Evolutionary conservation across 2,888 invertebrate species (phyloP).

Genomic region (Hypolimnas misippus): DNA sequence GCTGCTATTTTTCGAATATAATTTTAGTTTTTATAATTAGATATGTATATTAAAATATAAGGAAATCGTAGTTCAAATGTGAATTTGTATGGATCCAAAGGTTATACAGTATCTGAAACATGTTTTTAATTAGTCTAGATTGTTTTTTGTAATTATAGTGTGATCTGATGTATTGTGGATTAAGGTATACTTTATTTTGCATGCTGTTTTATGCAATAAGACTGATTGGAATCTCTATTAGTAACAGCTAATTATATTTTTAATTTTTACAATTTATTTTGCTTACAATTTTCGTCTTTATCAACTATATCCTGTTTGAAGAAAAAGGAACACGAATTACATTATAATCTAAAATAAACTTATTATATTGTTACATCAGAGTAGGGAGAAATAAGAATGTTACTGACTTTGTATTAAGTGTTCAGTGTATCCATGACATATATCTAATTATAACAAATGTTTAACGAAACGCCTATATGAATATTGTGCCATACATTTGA

Average conservation of each 20-base stretch:
- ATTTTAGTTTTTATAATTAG: conserved; percentile 24
- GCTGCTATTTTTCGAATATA: conserved; percentile 22
- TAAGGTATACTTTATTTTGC: not conserved
- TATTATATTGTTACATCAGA: not conserved
- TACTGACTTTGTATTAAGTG: not conserved
- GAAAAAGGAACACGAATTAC: not conserved
- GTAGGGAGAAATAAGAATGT: not conserved
- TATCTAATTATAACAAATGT: not conserved
- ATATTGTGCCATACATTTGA: conserved; percentile 33
- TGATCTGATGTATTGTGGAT: not conserved
- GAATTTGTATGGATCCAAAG: conserved; percentile 47
- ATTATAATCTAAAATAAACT: no score
- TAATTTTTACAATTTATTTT: conserved; percentile 2
- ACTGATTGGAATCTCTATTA: conserved; percentile 65
- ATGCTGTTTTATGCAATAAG: conserved; percentile 48
- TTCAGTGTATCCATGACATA: conserved; percentile 7
- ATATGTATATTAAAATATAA: conserved; percentile 47
- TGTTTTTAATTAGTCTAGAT: conserved; percentile 25
- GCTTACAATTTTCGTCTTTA: not conserved
- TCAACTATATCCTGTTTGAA: not conserved
- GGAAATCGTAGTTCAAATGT: conserved; percentile 60
- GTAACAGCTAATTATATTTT: not conserved
- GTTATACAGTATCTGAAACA: conserved; percentile 43
- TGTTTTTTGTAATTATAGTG: not conserved
- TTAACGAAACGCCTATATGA: not conserved